Percentiles rank a stretch among this genome's conserved stretches.
Conservation (phyloP, 2,797 vertebrate genomes). For the Sebastiscus albofasciatus region DNA sequence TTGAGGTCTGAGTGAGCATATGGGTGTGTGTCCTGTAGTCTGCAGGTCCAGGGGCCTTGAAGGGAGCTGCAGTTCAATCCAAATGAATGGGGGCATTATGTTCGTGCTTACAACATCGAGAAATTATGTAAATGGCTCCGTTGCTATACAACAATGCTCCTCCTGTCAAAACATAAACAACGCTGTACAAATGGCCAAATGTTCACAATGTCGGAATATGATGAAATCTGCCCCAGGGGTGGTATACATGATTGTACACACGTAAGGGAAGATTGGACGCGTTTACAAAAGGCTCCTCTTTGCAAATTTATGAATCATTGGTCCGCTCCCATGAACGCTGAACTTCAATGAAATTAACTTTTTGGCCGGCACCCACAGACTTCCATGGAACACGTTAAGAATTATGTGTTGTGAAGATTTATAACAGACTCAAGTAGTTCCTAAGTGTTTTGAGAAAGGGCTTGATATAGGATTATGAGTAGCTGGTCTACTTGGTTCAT, state of each 20-base stretch:
- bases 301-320: conserved; percentile 50
- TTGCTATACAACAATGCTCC: conserved; percentile 83
- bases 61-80: conserved; percentile 76
- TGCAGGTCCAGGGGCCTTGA: conserved; percentile 74
- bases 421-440: conserved; percentile 37
- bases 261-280: conserved; percentile 27
- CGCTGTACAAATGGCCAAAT: conserved; percentile 70
- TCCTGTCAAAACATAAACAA: conserved; percentile 84
- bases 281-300: conserved; percentile 49
- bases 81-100: conserved; percentile 82
- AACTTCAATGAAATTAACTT: conserved; percentile 48
- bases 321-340: conserved; percentile 27
- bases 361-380: conserved; percentile 37
- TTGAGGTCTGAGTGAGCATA: conserved; percentile 25
- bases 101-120: conserved; percentile 82
- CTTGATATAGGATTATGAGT: conserved; percentile 50
- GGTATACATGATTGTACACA: conserved; percentile 48
- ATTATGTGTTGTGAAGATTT: conserved; percentile 46
- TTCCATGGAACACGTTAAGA: conserved; percentile 28
- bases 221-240: conserved; percentile 45
- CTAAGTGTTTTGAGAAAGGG: conserved; percentile 44
- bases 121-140: conserved; percentile 84
- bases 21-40: conserved; percentile 58
- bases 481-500: conserved; percentile 40
- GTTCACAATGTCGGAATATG: conserved; percentile 56